Evolutionary conservation across 2,113 vertebrate genomes (phyloP).

Genomic region (Aphelocoma coerulescens): DNA sequence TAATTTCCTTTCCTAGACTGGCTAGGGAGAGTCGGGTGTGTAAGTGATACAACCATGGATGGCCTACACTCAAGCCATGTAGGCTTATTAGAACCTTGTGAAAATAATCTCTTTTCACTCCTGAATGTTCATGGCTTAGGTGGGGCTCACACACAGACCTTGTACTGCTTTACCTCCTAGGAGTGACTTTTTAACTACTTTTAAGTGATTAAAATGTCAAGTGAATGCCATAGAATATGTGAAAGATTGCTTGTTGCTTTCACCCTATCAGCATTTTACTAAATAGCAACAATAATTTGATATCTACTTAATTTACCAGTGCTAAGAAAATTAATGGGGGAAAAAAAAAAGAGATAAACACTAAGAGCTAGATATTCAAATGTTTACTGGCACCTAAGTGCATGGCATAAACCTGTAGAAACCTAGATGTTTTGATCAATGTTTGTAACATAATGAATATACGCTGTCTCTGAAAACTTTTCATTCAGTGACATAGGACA

Average conservation of each 20-base stretch:
- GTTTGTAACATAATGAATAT: not conserved
- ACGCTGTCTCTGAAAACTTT: not conserved
- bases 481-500: not conserved
- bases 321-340: not conserved
- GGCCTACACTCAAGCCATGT: not conserved
- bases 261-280: not conserved
- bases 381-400: not conserved
- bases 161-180: not conserved
- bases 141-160: not conserved
- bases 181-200: not conserved
- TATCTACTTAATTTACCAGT: not conserved
- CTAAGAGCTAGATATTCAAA: not conserved
- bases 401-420: not conserved
- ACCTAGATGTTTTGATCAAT: not conserved
- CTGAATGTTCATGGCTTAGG: not conserved
- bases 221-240: not conserved
- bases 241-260: not conserved
- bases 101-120: not conserved
- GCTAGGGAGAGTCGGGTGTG: not conserved
- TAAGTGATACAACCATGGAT: not conserved
- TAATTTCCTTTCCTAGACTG: not conserved
- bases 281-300: not conserved
- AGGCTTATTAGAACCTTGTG: not conserved
- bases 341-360: not conserved
- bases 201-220: not conserved